Conservation (phyloP, 1,140 invertebrate species). For the Venustaconcha ellipsiformis region DNA sequence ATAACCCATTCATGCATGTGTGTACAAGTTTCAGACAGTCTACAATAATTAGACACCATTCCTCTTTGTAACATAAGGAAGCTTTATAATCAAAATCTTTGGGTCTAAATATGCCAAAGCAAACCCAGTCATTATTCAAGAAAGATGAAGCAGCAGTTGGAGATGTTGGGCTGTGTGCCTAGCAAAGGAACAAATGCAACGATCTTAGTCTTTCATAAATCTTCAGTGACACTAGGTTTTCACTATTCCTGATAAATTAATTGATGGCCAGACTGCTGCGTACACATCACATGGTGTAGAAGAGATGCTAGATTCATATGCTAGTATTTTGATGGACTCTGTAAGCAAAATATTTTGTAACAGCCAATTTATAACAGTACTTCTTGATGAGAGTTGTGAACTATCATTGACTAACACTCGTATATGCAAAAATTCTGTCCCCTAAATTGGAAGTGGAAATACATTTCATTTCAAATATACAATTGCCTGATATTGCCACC, state of each 20-base stretch:
- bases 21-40: slow-evolving; percentile 4
- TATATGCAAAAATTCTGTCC: background rate
- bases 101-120: background rate
- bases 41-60: background rate
- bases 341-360: background rate
- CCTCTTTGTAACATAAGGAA: background rate
- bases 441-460: slow-evolving; percentile 1
- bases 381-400: slow-evolving; percentile 12
- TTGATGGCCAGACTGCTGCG: background rate
- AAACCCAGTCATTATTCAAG: background rate
- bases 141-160: background rate
- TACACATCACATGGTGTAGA: slow-evolving; percentile 1
- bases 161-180: background rate
- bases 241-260: slow-evolving; percentile 1
- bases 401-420: background rate
- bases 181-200: slow-evolving; percentile 4
- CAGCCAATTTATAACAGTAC: slow-evolving; percentile 5
- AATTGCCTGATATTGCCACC: background rate
- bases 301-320: slow-evolving; percentile 11
- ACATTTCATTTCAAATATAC: slow-evolving; percentile 1
- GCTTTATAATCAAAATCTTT: background rate
- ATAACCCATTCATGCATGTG: background rate
- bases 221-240: background rate
- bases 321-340: background rate
- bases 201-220: background rate